phyloP scores from a whole-genome alignment of 1,140 invertebrate genomes.

The Ectropis grisescens region DNA sequence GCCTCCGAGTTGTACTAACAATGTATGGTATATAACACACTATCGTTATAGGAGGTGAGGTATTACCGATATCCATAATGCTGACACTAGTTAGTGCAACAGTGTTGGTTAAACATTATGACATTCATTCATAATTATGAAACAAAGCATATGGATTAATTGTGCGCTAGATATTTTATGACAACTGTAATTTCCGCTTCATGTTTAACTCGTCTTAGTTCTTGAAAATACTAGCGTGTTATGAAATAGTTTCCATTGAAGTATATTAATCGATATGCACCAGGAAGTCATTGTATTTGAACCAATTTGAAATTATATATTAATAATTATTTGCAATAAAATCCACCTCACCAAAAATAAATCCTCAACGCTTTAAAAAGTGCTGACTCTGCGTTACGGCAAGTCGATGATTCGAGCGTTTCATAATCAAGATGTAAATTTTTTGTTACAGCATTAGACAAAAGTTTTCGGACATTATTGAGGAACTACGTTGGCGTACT shows the following conservation, averaged over 20 bases:
- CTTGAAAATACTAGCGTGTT: no score
- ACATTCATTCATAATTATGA: not conserved
- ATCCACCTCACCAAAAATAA: no score
- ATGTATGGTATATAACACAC: not conserved
- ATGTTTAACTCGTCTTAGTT: not conserved
- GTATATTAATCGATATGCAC: no score
- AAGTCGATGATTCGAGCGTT: not conserved
- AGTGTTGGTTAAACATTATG: not conserved
- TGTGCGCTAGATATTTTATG: not conserved
- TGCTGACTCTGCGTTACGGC: not conserved
- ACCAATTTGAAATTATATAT: no score
- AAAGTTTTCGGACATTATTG: not conserved
- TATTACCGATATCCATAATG: slow-evolving; percentile 19
- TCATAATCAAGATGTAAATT: not conserved
- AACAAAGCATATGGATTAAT: not conserved
- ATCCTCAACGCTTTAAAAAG: no score
- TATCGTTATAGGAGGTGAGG: not conserved
- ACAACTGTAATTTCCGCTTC: not conserved
- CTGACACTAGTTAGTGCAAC: slow-evolving; percentile 14
- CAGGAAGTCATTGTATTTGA: no score
- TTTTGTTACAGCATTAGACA: not conserved
- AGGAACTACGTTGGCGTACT: slow-evolving; percentile 12
- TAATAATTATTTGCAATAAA: no score
- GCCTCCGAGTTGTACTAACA: slow-evolving; percentile 19
- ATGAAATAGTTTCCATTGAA: no score